Evolutionary conservation across 37 sponge, comb jelly and placozoan genomes (phyloP), one percentile per base, ranked within the genome.

Genomic region (Spongilla lacustris): DNA sequence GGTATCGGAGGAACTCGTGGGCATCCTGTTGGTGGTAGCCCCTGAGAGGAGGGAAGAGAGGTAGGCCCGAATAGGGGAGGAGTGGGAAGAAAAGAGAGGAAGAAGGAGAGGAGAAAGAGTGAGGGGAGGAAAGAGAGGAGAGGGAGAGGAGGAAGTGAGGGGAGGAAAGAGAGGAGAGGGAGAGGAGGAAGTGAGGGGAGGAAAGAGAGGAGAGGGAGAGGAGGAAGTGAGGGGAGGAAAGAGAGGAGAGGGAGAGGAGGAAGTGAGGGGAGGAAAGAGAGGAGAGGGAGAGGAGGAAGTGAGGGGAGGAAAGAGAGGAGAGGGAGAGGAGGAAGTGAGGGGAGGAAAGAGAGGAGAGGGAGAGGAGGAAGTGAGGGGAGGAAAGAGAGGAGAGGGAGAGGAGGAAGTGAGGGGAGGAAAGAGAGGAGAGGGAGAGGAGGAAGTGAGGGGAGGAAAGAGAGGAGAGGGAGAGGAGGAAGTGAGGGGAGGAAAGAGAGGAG

Each of bases 21-120:
- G 94, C 94, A 84, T 94, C 94, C 78, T 94, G 94, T 49, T 94
- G 94, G 36, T 94, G 94, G 76, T 91, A 94, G 19, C 94, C 94
- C 35, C 94, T 94, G 78, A 26, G 76, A 27, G 36, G 41, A 50
- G 67, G 21, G 66, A 0, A 66, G 30, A 66, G 26, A 27, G 21
- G 28, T 2, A 32, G 33, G 11, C 8, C 4, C 4, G 9, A 33
- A 6, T 28, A 12, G 34, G 30, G 34, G 24, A 33, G 24, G 34
- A 6, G 9, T 34, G 33, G 24, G 37, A 21, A 21, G n/a, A 21
- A 21, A 21, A 36, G 77, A 17, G 36, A 76, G 36, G 11, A 4
- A 19, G 77, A 10, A 27, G 38, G 36, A 19, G 49, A 35, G 29
- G 30, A 33, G 4, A 24, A 6, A 23, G 2, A 35, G 33, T 3